Percentiles rank a stretch among this genome's conserved stretches.
Conservation (phyloP, 2,888 invertebrate species). For the Caenorhabditis becei region DNA sequence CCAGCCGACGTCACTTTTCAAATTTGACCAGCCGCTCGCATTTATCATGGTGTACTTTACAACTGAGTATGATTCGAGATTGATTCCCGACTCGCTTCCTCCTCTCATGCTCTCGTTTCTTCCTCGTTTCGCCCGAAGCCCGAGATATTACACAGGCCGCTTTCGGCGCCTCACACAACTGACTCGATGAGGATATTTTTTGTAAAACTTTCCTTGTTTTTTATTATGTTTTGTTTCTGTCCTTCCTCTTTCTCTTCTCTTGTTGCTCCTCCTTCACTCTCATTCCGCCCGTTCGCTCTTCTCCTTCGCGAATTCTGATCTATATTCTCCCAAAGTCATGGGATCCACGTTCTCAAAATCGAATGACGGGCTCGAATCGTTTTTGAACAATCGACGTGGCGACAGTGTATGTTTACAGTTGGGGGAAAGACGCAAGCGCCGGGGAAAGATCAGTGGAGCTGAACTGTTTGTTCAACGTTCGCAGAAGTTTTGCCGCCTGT, state of each 20-base stretch:
- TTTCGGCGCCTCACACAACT: slow-evolving; percentile 45
- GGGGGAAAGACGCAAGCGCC: background rate
- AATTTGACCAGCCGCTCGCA: slow-evolving; percentile 1
- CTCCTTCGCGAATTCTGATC: background rate
- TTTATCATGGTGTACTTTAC: slow-evolving; percentile 20
- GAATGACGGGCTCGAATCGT: slow-evolving; percentile 36
- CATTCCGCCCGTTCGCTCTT: slow-evolving; percentile 9
- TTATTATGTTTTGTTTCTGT: slow-evolving; percentile 41
- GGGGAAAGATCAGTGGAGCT: slow-evolving; percentile 39
- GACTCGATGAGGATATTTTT: slow-evolving; percentile 39
- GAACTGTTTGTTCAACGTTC: slow-evolving; percentile 44
- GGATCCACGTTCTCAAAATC: slow-evolving; percentile 36
- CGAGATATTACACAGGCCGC: slow-evolving; percentile 46
- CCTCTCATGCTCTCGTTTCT: slow-evolving; percentile 5
- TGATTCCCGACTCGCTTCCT: slow-evolving; percentile 26
- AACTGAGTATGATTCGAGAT: slow-evolving; percentile 22
- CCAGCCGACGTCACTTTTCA: slow-evolving; percentile 3
- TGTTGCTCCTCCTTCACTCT: slow-evolving; percentile 5
- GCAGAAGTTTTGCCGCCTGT: background rate
- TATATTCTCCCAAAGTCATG: slow-evolving; percentile 16
- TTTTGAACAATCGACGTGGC: slow-evolving; percentile 53
- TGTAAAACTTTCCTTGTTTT: slow-evolving; percentile 42
- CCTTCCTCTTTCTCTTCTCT: background rate
- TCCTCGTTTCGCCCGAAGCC: slow-evolving; percentile 10
- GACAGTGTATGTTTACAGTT: slow-evolving; percentile 58